A percentile compares a stretch with the other conserved stretches of the same genome.
These are phyloP conservation scores for Grammomys dolichurus DNA, from an alignment of 2,113 vertebrate genomes.

Conservation along the genomic window DNA sequence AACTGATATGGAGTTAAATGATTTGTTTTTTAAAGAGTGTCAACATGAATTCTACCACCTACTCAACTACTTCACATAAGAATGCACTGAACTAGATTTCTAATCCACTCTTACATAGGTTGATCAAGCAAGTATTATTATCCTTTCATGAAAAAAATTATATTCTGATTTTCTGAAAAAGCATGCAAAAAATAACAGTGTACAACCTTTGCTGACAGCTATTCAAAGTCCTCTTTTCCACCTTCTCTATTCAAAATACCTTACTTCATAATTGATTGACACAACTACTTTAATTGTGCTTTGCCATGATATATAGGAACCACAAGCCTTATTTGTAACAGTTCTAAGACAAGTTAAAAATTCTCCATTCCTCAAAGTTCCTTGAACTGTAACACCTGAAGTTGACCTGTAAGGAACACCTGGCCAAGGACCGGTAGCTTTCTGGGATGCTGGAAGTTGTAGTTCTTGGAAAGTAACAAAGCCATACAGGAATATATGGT, in stretches of 20 bases:
- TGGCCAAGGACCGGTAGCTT: not conserved
- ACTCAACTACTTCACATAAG: conserved; percentile 65
- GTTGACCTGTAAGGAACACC: not conserved
- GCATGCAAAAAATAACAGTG: not conserved
- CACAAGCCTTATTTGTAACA: not conserved
- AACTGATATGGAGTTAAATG: conserved; percentile 65
- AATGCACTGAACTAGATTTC: conserved; percentile 66
- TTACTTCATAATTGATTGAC: not conserved
- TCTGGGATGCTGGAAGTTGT: not conserved
- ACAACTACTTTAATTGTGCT: not conserved
- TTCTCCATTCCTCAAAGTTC: not conserved
- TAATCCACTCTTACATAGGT: not conserved
- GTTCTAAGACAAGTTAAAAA: not conserved
- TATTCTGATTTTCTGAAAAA: not conserved
- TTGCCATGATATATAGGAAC: not conserved
- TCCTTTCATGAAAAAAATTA: conserved; percentile 12
- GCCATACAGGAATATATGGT: not conserved
- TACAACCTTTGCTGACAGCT: not conserved
- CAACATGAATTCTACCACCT: conserved; percentile 68
- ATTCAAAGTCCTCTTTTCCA: not conserved
- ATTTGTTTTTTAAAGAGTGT: conserved; percentile 34
- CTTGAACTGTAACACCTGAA: not conserved
- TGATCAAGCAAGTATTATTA: not conserved
- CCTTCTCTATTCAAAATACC: not conserved
- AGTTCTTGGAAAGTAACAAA: not conserved